Base-by-base conservation (phyloP, 2,113 vertebrate species). In the Colaptes auratus region DNA sequence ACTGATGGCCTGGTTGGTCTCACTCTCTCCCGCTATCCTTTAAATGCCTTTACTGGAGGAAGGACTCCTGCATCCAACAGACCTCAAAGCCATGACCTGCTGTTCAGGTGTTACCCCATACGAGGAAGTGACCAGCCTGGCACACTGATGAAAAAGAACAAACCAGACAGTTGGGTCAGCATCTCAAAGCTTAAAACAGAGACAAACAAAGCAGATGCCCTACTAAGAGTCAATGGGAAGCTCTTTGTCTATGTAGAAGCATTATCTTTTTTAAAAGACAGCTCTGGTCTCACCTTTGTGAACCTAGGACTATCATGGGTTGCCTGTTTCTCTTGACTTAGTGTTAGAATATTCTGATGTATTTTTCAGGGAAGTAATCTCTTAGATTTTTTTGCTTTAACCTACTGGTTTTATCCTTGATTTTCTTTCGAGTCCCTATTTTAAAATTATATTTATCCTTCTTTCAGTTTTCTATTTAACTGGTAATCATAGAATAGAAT, bases 241-340 rank as follows among this genome's bases (percentile, higher is more conserved):
- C 9, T 9, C 4, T 64, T 35, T 66, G 12, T 39, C 35, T 30
- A 23, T 3, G 10, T 3, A 4, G 17, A 10, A 81, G 7, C 7
- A 31, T 4, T 50, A 11, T 2, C n/a, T 73, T 50, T 39, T 42
- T 48, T 15, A 1, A 12, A 65, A 65, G 76, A 73, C 6, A 10
- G 1, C 2, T 48, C 35, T 69, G 31, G 4, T 15, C 23, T 75
- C 19, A 66, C 19, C 30, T 82, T 82, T 71, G 58, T 15, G 11
- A 67, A 12, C 2, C 7, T 2, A 2, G 5, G 4, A 6, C 8
- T 19, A 33, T 42, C 4, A 9, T 2, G 0, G 12, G 2, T 13
- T 78, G 42, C 44, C 25, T 86, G 24, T 83, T 70, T 50, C 12
- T 28, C 25, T 60, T 30, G 10, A 39, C 12, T 61, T 79, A 33